Conservation (phyloP, 2,113 vertebrate species). For the Salvelinus namaycush region DNA sequence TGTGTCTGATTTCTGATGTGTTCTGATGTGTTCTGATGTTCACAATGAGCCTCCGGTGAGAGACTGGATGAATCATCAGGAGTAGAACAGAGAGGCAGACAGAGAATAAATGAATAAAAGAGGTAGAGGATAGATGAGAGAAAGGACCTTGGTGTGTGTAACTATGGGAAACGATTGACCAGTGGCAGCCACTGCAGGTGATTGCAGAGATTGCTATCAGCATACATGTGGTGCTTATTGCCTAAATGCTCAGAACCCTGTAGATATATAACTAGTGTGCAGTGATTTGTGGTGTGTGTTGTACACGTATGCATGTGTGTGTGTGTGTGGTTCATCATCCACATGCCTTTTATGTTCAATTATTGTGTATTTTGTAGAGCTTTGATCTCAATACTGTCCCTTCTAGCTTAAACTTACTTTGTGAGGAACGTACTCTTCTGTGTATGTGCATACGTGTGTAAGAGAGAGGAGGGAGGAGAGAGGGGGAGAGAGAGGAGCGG, state of each 20-base stretch:
- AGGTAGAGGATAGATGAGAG: constrained; percentile 1
- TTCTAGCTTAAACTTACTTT: constrained; percentile 60
- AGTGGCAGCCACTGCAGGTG: constrained; percentile 17
- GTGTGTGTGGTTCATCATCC: constrained; percentile 24
- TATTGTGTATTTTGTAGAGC: constrained; percentile 37
- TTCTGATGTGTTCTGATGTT: constrained; percentile 68
- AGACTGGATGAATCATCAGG: constrained; percentile 25
- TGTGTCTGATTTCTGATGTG: constrained; percentile 75
- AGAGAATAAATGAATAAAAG: constrained; percentile 42
- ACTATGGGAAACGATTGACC: not conserved
- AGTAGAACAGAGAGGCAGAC: constrained; percentile 28
- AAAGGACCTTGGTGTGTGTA: not conserved
- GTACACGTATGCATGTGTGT: not conserved
- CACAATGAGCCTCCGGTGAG: constrained; percentile 77
- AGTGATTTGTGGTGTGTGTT: not conserved
- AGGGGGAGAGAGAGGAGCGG: constrained; percentile 57
- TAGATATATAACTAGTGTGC: no score
- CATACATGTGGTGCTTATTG: not conserved
- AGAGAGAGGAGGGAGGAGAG: constrained; percentile 32
- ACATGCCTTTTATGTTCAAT: constrained; percentile 35
- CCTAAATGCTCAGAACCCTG: not conserved
- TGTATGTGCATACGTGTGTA: constrained; percentile 3
- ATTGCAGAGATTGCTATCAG: constrained; percentile 22
- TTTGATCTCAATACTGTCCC: constrained; percentile 53
- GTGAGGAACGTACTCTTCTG: constrained; percentile 9